A percentile compares a stretch with the other conserved stretches of the same genome.
These are phyloP conservation scores for Leistus spinibarbis DNA, from an alignment of 2,888 invertebrate species.

Conservation along the genomic window DNA sequence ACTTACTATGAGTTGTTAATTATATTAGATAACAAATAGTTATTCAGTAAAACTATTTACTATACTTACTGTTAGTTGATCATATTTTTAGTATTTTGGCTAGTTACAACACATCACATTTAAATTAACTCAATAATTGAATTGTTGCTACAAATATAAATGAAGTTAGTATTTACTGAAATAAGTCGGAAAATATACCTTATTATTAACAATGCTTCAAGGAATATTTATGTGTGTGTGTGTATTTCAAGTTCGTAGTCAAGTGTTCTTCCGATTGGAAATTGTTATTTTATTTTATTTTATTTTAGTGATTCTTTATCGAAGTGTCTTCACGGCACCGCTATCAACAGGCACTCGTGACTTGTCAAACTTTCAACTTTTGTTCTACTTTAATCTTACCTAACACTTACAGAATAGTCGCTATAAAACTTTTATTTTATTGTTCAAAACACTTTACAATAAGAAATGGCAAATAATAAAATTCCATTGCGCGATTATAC, in stretches of 20 bases:
- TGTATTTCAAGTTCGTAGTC: neutral
- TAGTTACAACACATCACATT: no score
- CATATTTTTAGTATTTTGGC: no score
- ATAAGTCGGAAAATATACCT: no score
- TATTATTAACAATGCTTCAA: no score
- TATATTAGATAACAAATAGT: no score
- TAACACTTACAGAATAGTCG: neutral
- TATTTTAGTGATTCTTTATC: neutral
- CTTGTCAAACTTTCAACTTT: slow-evolving; percentile 1
- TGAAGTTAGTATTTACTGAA: no score
- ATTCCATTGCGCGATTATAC: neutral
- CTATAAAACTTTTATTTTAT: neutral
- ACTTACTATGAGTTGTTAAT: no score
- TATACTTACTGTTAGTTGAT: no score
- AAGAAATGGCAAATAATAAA: neutral
- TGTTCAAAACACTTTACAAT: neutral
- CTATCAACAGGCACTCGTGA: slow-evolving; percentile 2
- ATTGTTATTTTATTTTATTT: neutral
- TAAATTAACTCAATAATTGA: no score
- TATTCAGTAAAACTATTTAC: no score
- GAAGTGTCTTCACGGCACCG: neutral
- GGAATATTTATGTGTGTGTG: no score
- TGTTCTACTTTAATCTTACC: neutral
- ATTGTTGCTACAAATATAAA: no score
- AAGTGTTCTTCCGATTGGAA: neutral